Percentiles rank a stretch among this genome's conserved stretches.
These are phyloP conservation scores for Melipona beecheii DNA, from an alignment of 2,888 invertebrate species.

Conservation along the genomic window DNA sequence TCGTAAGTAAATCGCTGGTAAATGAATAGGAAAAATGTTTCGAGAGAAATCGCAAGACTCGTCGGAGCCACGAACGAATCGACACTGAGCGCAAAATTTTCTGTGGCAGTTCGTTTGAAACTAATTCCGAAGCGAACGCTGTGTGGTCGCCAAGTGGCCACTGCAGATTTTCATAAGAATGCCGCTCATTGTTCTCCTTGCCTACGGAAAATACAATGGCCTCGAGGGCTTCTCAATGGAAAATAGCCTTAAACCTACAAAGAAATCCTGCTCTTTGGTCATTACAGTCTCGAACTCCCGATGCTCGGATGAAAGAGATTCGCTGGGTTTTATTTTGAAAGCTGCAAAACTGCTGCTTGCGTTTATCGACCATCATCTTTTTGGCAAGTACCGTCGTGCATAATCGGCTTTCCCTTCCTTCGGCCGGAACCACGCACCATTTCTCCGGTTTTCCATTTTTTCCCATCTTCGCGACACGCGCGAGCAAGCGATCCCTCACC, in stretches of 20 bases:
- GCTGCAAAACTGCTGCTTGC: constrained; percentile 23
- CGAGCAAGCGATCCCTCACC: constrained; percentile 21
- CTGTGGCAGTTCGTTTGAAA: constrained; percentile 31
- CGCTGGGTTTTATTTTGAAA: constrained; percentile 29
- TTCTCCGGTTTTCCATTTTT: constrained; percentile 13
- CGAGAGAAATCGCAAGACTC: no score
- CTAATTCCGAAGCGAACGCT: constrained; percentile 40
- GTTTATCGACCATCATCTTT: constrained; percentile 46
- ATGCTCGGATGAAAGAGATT: constrained; percentile 44
- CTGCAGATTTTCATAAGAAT: constrained; percentile 69
- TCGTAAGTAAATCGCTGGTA: no score
- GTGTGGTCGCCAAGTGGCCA: constrained; percentile 53
- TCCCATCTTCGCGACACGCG: constrained; percentile 17
- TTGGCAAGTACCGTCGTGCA: constrained; percentile 23
- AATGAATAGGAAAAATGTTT: no score
- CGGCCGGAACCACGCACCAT: constrained; percentile 1
- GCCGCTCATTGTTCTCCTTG: constrained; percentile 68
- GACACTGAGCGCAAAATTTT: constrained; percentile 40
- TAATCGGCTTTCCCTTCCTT: constrained; percentile 15
- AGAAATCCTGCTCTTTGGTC: constrained; percentile 46
- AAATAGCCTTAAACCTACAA: constrained; percentile 41
- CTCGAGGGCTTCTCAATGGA: constrained; percentile 46
- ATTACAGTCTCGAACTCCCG: constrained; percentile 52
- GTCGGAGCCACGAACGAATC: background rate
- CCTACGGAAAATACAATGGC: constrained; percentile 63